phyloP scores from a whole-genome alignment of 2,113 vertebrate species.

The Chloropsis cyanopogon region DNA sequence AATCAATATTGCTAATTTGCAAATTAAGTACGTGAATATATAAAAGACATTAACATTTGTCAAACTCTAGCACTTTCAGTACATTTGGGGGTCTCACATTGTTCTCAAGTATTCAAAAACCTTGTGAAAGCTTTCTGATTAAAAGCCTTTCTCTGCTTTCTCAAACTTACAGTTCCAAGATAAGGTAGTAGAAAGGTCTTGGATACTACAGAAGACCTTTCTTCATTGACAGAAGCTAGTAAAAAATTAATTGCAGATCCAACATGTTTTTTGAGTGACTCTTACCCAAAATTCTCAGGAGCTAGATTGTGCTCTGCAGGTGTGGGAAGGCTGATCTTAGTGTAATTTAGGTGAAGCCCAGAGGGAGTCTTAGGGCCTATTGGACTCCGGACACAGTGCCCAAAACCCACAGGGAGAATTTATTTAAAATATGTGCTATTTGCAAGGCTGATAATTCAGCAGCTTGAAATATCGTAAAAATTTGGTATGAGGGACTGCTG shows the following conservation, averaged over 20 bases:
- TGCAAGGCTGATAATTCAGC: background rate
- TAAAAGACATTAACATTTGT: background rate
- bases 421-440: background rate
- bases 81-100: background rate
- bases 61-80: background rate
- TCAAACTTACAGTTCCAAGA: background rate
- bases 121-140: background rate
- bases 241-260: background rate
- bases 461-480: background rate
- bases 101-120: background rate
- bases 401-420: background rate
- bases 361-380: background rate
- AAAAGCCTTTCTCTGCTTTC: background rate
- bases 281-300: background rate
- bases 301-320: background rate
- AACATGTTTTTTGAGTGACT: background rate
- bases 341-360: background rate
- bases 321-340: background rate
- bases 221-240: background rate
- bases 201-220: background rate
- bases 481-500: background rate
- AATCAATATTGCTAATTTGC: background rate
- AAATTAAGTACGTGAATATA: constrained; percentile 6
- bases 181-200: background rate
- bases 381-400: background rate